phyloP scores from a whole-genome alignment of 2,113 vertebrate genomes.

The Hepsetus odoe region DNA sequence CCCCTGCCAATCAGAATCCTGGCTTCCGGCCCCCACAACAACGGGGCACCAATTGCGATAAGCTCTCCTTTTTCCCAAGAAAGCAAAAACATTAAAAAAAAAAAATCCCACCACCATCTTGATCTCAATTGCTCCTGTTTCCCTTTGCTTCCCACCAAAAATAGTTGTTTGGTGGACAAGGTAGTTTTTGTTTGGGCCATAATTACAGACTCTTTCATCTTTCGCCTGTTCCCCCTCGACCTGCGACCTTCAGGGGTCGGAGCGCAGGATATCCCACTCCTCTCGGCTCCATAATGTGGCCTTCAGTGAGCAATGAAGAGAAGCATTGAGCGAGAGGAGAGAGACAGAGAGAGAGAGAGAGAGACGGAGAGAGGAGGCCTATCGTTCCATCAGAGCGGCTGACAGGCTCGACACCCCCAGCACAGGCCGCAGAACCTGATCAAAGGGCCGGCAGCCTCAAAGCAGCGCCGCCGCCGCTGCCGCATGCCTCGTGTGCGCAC shows the following conservation, averaged over 20 bases:
- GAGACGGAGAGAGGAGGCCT: conserved; percentile 62
- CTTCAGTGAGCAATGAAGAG: conserved; percentile 79
- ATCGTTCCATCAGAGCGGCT: conserved; percentile 78
- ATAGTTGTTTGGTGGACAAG: conserved; percentile 80
- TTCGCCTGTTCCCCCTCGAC: conserved; percentile 74
- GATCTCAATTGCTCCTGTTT: conserved; percentile 69
- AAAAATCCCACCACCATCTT: conserved; percentile 67
- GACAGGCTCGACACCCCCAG: conserved; percentile 76
- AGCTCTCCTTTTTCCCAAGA: conserved; percentile 65
- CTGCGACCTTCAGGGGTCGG: conserved; percentile 67
- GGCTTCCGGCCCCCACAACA: conserved; percentile 55
- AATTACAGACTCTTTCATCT: conserved; percentile 76
- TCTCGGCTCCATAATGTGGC: conserved; percentile 77
- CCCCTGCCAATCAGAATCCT: conserved; percentile 68
- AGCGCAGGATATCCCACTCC: conserved; percentile 84
- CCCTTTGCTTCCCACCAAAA: conserved; percentile 74
- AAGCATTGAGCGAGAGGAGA: conserved; percentile 79
- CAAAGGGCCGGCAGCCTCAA: conserved; percentile 69
- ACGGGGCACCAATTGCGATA: conserved; percentile 61
- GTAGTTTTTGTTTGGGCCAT: conserved; percentile 78
- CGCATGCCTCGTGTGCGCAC: conserved; percentile 50
- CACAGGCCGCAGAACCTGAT: conserved; percentile 72
- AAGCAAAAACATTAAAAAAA: conserved; percentile 15
- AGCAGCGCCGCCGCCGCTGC: conserved; percentile 40
- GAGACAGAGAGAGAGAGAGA: conserved; percentile 63